phyloP scores from a whole-genome alignment of 1,140 invertebrate genomes.

The Rhagoletis pomonella region DNA sequence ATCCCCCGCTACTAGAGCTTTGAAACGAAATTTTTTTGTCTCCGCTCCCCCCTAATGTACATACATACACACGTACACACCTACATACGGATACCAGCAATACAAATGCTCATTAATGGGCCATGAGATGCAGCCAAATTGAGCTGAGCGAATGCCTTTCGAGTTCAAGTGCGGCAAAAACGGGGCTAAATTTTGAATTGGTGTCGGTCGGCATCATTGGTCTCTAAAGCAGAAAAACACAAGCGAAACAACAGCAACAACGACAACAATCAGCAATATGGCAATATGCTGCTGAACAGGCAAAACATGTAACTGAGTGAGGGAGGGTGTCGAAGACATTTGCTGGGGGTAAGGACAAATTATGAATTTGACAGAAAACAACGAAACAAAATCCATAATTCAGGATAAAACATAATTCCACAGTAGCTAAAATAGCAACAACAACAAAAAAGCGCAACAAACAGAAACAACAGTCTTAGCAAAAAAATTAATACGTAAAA shows the following conservation, averaged over 20 bases:
- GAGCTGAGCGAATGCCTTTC: slow-evolving; percentile 9
- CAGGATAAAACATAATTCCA: slow-evolving; percentile 74
- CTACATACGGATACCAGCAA: not conserved
- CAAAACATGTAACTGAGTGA: slow-evolving; percentile 47
- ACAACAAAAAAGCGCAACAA: slow-evolving; percentile 40
- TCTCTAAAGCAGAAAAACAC: slow-evolving; percentile 34
- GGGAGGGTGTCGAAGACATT: slow-evolving; percentile 43
- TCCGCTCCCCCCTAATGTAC: too few relatives aligned
- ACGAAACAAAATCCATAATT: slow-evolving; percentile 74
- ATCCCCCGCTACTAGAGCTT: too few relatives aligned
- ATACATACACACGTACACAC: not conserved
- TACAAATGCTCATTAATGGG: slow-evolving; percentile 57
- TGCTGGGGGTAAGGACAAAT: slow-evolving; percentile 58
- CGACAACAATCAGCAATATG: slow-evolving; percentile 20
- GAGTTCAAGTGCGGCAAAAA: not conserved
- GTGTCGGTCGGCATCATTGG: slow-evolving; percentile 34
- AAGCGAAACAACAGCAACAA: not conserved
- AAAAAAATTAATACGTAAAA: slow-evolving; percentile 35
- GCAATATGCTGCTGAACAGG: not conserved
- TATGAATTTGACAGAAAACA: slow-evolving; percentile 74
- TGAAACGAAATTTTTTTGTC: too few relatives aligned
- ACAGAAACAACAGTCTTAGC: slow-evolving; percentile 17
- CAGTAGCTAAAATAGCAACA: slow-evolving; percentile 59
- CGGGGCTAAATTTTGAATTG: not conserved
- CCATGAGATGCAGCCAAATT: slow-evolving; percentile 49